These are phyloP conservation scores for Hucho hucho DNA, from an alignment of 2,113 vertebrate genomes.

Conservation along the genomic window DNA sequence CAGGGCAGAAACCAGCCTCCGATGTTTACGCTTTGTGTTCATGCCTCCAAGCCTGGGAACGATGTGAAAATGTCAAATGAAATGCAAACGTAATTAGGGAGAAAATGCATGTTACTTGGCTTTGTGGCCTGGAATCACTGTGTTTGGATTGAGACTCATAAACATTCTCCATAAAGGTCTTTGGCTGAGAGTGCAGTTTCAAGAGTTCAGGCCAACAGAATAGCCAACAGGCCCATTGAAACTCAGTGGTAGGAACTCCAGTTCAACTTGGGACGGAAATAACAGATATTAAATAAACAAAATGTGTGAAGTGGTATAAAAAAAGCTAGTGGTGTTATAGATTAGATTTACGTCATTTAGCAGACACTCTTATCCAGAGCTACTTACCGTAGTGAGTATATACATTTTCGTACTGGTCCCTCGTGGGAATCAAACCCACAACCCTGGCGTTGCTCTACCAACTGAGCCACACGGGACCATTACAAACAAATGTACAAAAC, in stretches of 20 bases:
- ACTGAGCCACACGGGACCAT: too few species aligned
- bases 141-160: not conserved
- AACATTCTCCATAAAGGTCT: not conserved
- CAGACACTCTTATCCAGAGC: too few species aligned
- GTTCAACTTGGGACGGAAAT: too few species aligned
- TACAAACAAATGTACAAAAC: too few species aligned
- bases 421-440: too few species aligned
- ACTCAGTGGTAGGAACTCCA: not conserved
- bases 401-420: too few species aligned
- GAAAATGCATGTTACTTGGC: conserved; percentile 1
- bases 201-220: not conserved
- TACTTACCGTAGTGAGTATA: too few species aligned
- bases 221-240: not conserved
- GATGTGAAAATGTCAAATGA: not conserved
- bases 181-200: not conserved
- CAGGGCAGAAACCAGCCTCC: not conserved
- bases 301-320: not conserved
- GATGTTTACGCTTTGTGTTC: not conserved
- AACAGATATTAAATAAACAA: not conserved
- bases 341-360: too few species aligned
- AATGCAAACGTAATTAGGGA: not conserved
- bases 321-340: not conserved
- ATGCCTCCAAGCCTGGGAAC: not conserved
- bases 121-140: conserved; percentile 9
- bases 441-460: too few species aligned